These are phyloP conservation scores for Diarsia mendica DNA, from an alignment of 2,888 invertebrate species.

Conservation along the genomic window DNA sequence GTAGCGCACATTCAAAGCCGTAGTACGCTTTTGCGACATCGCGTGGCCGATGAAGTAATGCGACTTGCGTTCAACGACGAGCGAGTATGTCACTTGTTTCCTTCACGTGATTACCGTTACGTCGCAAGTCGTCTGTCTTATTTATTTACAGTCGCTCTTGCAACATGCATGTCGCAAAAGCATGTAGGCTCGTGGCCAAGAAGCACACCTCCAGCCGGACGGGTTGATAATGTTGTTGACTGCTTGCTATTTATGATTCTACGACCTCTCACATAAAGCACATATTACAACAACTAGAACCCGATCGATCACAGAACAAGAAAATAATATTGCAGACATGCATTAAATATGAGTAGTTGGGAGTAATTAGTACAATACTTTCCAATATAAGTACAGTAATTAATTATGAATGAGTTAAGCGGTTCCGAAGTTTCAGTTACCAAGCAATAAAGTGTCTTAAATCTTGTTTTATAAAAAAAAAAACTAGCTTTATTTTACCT, in stretches of 20 bases:
- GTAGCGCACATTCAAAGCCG: slow-evolving; percentile 28
- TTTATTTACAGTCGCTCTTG: background rate
- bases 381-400: slow-evolving; percentile 8
- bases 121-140: background rate
- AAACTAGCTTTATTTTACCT: background rate
- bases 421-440: background rate
- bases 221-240: background rate
- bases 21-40: background rate
- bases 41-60: background rate
- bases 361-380: slow-evolving; percentile 9
- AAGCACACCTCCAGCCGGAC: background rate
- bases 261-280: background rate
- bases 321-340: background rate
- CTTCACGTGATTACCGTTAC: background rate
- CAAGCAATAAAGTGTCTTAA: slow-evolving; percentile 12
- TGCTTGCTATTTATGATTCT: background rate
- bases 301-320: slow-evolving; percentile 2
- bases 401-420: slow-evolving; percentile 8
- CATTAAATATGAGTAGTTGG: background rate
- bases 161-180: background rate
- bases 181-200: background rate
- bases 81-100: background rate
- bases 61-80: background rate
- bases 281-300: background rate
- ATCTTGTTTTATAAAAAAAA: background rate